A percentile compares a stretch with the other conserved stretches of the same genome.
Evolutionary conservation across 2,888 invertebrate genomes (phyloP).

Genomic region (Leptinotarsa tumamoca): DNA sequence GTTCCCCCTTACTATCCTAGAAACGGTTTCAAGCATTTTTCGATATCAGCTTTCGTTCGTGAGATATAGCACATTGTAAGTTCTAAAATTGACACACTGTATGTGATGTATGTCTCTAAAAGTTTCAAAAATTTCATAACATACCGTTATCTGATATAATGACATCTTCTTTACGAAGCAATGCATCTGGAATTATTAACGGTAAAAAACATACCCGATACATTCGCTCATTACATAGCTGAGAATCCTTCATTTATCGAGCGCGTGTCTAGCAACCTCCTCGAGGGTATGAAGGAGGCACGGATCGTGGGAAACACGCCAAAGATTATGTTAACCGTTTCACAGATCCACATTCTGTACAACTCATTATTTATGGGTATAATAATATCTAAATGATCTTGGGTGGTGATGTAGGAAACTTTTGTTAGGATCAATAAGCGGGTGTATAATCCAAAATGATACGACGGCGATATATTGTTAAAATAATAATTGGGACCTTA

Average conservation of each 20-base stretch:
- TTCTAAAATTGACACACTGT: too few relatives aligned
- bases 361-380: slow-evolving; percentile 52
- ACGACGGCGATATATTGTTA: neutral
- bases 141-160: neutral
- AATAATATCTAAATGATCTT: slow-evolving; percentile 35
- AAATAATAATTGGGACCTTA: slow-evolving; percentile 3
- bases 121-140: neutral
- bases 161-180: neutral
- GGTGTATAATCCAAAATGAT: slow-evolving; percentile 7
- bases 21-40: too few relatives aligned
- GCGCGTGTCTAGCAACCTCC: slow-evolving; percentile 65
- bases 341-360: slow-evolving; percentile 49
- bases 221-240: slow-evolving; percentile 26
- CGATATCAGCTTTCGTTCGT: too few relatives aligned
- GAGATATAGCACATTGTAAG: too few relatives aligned
- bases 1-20: too few relatives aligned
- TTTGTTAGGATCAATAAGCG: slow-evolving; percentile 10
- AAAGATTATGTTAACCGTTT: slow-evolving; percentile 58
- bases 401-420: slow-evolving; percentile 30
- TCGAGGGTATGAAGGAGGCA: slow-evolving; percentile 63
- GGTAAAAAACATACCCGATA: slow-evolving; percentile 11
- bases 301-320: slow-evolving; percentile 57
- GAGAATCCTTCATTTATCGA: slow-evolving; percentile 44
- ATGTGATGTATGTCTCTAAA: too few relatives aligned
- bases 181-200: slow-evolving; percentile 3